Evolutionary conservation across 1,140 invertebrate species (phyloP).

Genomic region (Lysiphlebus fabarum): DNA sequence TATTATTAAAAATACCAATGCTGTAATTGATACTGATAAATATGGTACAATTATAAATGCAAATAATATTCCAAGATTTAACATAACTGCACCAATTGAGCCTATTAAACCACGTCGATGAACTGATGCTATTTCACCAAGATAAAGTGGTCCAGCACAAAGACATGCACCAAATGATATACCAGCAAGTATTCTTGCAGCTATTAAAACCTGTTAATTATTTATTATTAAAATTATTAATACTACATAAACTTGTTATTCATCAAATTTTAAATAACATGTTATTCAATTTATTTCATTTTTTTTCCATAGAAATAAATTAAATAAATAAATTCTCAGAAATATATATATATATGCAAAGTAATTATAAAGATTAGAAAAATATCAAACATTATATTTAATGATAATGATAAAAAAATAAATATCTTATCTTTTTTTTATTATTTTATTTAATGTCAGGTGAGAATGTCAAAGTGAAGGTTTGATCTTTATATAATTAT

Average conservation of each 20-base stretch:
- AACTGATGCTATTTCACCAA: conserved; percentile 63
- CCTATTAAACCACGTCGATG: conserved; percentile 62
- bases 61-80: conserved; percentile 53
- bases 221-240: neutral
- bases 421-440: neutral
- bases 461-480: neutral
- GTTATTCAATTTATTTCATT: too few species aligned
- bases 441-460: neutral
- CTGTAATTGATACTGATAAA: conserved; percentile 28
- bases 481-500: neutral
- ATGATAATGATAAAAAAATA: neutral
- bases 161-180: conserved; percentile 63
- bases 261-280: too few species aligned
- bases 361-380: too few species aligned
- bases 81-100: conserved; percentile 58
- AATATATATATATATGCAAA: too few species aligned
- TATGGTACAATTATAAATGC: conserved; percentile 47
- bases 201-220: conserved; percentile 26
- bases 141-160: conserved; percentile 61
- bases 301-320: too few species aligned
- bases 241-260: too few species aligned
- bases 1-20: conserved; percentile 37
- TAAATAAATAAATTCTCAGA: too few species aligned
- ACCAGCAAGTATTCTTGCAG: conserved; percentile 58
- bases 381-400: too few species aligned